Evolutionary conservation across 2,113 vertebrate genomes (phyloP).

Genomic region (Cheirogaleus medius): DNA sequence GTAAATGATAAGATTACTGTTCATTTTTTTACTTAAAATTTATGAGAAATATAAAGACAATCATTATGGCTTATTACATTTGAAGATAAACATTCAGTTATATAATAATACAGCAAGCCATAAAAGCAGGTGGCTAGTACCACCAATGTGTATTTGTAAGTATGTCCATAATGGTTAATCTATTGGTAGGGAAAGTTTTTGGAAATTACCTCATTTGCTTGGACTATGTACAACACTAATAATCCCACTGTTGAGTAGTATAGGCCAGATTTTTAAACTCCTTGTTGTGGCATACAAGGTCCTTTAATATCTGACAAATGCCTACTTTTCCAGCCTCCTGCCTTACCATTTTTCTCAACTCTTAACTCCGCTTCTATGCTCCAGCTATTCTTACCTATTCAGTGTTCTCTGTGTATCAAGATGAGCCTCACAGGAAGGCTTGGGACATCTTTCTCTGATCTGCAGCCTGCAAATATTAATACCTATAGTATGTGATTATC

Average conservation of each 20-base stretch:
- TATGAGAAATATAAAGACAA: background rate
- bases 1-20: background rate
- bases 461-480: background rate
- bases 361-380: background rate
- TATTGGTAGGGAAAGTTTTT: background rate
- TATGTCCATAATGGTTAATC: background rate
- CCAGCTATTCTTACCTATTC: background rate
- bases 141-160: background rate
- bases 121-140: background rate
- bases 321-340: background rate
- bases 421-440: background rate
- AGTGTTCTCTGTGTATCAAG: background rate
- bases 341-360: background rate
- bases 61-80: background rate
- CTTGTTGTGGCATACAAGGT: background rate
- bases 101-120: background rate
- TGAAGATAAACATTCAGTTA: background rate
- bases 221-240: background rate
- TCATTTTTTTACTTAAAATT: background rate
- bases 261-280: background rate
- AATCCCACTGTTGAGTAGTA: background rate
- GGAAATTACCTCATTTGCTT: background rate
- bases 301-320: background rate
- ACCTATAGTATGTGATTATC: background rate
- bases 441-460: background rate